phyloP scores from a whole-genome alignment of 2,888 invertebrate species.

The Shargacucullia verbasci region DNA sequence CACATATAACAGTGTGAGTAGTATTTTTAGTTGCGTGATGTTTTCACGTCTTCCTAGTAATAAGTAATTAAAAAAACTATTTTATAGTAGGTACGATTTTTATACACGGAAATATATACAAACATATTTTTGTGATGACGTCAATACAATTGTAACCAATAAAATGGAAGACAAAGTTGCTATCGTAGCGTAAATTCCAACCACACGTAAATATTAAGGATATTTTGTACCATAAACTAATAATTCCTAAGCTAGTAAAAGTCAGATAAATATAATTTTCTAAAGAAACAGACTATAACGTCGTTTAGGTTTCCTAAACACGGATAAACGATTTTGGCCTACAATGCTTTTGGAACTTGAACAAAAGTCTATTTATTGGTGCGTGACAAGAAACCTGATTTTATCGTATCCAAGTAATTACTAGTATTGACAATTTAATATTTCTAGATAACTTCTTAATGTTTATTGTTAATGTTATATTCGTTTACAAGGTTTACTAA shows the following conservation, averaged over 20 bases:
- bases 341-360: constrained; percentile 40
- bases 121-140: too few species aligned
- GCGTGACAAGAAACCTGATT: constrained; percentile 44
- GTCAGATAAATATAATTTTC: constrained; percentile 11
- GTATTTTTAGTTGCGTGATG: neutral
- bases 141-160: too few species aligned
- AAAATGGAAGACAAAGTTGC: too few species aligned
- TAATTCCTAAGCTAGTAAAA: constrained; percentile 15
- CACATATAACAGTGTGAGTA: too few species aligned
- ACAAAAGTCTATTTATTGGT: constrained; percentile 31
- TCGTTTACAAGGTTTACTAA: too few species aligned
- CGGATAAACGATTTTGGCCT: constrained; percentile 48
- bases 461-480: neutral
- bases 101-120: too few species aligned
- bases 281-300: constrained; percentile 32
- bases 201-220: too few species aligned
- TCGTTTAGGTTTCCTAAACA: constrained; percentile 33
- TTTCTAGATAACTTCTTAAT: constrained; percentile 2
- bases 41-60: too few species aligned
- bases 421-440: constrained; percentile 36
- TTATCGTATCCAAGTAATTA: constrained; percentile 40
- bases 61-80: too few species aligned
- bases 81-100: too few species aligned
- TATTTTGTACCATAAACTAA: constrained; percentile 6
- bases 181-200: too few species aligned